Percentiles rank a stretch among this genome's conserved stretches.
These are phyloP conservation scores for Agrotis segetum DNA, from an alignment of 2,888 invertebrate genomes.

Conservation along the genomic window DNA sequence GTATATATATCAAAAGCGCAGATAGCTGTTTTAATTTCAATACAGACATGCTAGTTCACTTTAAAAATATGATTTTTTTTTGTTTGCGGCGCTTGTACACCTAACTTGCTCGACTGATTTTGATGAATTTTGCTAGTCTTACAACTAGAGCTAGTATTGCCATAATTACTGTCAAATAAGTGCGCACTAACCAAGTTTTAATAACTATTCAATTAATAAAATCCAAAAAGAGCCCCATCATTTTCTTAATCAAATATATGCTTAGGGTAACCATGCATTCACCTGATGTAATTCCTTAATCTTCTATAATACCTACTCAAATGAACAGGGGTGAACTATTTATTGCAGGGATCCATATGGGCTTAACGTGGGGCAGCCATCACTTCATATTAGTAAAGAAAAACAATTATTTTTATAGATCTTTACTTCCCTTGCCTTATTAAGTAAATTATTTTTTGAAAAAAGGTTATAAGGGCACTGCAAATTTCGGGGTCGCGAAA, in stretches of 20 bases:
- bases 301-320: conserved; percentile 17
- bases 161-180: background rate
- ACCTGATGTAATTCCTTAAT: conserved; percentile 36
- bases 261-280: conserved; percentile 13
- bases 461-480: background rate
- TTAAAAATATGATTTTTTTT: too few relatives aligned
- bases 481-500: too few relatives aligned
- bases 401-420: background rate
- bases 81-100: too few relatives aligned
- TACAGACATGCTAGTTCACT: too few relatives aligned
- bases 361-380: background rate
- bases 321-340: conserved; percentile 10
- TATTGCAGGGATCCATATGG: background rate
- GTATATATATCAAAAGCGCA: background rate
- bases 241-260: conserved; percentile 1
- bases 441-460: background rate
- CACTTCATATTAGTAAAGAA: background rate
- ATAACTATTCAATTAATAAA: background rate
- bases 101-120: too few relatives aligned
- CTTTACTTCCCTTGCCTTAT: background rate
- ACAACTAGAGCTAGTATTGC: too few relatives aligned
- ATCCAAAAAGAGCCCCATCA: background rate
- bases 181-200: background rate
- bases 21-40: too few relatives aligned
- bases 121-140: too few relatives aligned